These are phyloP conservation scores for Cephus pygmeus DNA, from an alignment of 2,888 invertebrate genomes.

Conservation along the genomic window DNA sequence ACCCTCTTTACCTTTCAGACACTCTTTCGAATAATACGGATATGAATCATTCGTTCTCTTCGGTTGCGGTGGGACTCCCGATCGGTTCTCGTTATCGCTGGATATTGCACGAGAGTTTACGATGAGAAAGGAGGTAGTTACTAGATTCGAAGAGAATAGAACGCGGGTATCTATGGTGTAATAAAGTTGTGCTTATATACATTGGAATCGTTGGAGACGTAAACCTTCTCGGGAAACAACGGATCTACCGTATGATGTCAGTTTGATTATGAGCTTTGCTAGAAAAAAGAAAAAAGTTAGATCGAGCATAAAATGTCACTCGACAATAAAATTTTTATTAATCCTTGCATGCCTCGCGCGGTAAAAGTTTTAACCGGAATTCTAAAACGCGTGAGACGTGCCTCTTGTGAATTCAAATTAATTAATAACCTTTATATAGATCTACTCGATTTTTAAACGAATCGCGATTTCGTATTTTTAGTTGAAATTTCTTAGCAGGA, in stretches of 20 bases:
- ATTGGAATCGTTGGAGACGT: not conserved
- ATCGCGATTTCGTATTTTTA: not conserved
- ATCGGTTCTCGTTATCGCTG: slow-evolving; percentile 34
- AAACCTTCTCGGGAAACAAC: not conserved
- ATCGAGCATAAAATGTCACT: not conserved
- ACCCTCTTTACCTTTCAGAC: not conserved
- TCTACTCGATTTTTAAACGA: not conserved
- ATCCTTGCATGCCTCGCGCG: not conserved
- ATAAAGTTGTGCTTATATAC: not conserved
- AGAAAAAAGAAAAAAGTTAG: not conserved
- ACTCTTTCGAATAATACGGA: not conserved
- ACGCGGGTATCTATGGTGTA: not conserved
- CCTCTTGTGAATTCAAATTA: not conserved
- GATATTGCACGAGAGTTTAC: slow-evolving; percentile 36
- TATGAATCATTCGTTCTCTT: not conserved
- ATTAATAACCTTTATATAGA: not conserved
- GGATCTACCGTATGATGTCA: not conserved
- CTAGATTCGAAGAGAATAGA: not conserved
- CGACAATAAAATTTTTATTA: not conserved
- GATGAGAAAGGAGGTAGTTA: slow-evolving; percentile 14
- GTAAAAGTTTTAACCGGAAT: not conserved
- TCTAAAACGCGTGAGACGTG: not conserved
- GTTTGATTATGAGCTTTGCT: not conserved
- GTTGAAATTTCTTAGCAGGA: not conserved
- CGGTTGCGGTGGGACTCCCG: slow-evolving; percentile 16